phyloP scores from a whole-genome alignment of 2,797 vertebrate genomes.

The Chloroceryle inda region DNA sequence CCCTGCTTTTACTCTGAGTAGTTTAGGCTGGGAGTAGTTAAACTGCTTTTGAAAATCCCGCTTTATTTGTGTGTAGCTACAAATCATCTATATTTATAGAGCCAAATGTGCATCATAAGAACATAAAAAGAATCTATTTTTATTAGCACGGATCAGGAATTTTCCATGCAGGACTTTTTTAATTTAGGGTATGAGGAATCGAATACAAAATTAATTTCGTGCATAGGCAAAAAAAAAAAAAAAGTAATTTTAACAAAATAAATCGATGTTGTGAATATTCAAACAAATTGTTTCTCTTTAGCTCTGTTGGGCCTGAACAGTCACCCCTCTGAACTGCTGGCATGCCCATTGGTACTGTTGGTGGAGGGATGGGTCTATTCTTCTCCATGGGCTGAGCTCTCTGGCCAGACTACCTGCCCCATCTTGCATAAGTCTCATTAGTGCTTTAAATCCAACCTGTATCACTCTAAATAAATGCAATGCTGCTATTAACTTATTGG shows the following conservation, averaged over 20 bases:
- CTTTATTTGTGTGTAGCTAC: conserved; percentile 40
- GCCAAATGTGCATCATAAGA: conserved; percentile 15
- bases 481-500: not conserved
- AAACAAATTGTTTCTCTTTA: not conserved
- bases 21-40: conserved; percentile 62
- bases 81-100: conserved; percentile 51
- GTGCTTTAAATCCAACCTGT: not conserved
- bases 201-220: not conserved
- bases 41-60: conserved; percentile 52
- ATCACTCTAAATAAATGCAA: conserved; percentile 21
- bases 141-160: not conserved
- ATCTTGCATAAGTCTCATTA: not conserved
- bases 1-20: conserved; percentile 23
- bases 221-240: not conserved
- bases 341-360: not conserved
- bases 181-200: not conserved
- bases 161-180: conserved; percentile 2
- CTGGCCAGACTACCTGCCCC: not conserved
- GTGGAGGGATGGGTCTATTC: not conserved
- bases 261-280: not conserved
- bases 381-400: accelerated
- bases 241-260: not conserved
- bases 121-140: not conserved
- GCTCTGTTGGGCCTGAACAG: not conserved
- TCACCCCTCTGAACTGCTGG: not conserved